These are phyloP conservation scores for Pycnomerus fuliginosus DNA, from an alignment of 2,888 invertebrate species.

Conservation along the genomic window DNA sequence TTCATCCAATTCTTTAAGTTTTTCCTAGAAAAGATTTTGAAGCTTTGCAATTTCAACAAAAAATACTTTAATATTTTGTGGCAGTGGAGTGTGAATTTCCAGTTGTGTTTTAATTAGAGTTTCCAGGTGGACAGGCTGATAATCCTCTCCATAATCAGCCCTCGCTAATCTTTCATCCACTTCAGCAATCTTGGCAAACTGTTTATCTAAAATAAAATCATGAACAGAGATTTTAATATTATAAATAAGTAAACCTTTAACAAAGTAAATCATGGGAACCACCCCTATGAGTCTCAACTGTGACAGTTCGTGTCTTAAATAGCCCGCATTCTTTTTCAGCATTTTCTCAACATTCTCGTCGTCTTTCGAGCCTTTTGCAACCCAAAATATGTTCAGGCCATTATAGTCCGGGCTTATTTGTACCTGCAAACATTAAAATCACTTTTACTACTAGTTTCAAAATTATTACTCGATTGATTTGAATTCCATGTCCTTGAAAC, in stretches of 20 bases:
- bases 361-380: constrained; percentile 56
- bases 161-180: constrained; percentile 61
- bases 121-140: constrained; percentile 54
- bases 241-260: constrained; percentile 57
- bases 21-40: constrained; percentile 25
- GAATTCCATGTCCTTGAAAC: constrained; percentile 66
- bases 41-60: no score
- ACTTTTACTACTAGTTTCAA: no score
- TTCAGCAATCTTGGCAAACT: constrained; percentile 57
- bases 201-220: constrained; percentile 59
- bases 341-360: constrained; percentile 58
- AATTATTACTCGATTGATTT: constrained; percentile 70
- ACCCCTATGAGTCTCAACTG: constrained; percentile 72
- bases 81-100: not conserved
- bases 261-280: constrained; percentile 72
- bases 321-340: constrained; percentile 59
- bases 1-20: constrained; percentile 36
- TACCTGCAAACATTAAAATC: constrained; percentile 54
- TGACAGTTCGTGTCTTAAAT: constrained; percentile 70
- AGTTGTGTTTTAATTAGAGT: constrained; percentile 34
- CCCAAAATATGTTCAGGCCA: constrained; percentile 72
- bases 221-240: constrained; percentile 1
- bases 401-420: constrained; percentile 67
- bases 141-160: constrained; percentile 71
- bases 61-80: no score